Evolutionary conservation across 2,888 invertebrate genomes (phyloP).

Genomic region (Cerastis leucographa): DNA sequence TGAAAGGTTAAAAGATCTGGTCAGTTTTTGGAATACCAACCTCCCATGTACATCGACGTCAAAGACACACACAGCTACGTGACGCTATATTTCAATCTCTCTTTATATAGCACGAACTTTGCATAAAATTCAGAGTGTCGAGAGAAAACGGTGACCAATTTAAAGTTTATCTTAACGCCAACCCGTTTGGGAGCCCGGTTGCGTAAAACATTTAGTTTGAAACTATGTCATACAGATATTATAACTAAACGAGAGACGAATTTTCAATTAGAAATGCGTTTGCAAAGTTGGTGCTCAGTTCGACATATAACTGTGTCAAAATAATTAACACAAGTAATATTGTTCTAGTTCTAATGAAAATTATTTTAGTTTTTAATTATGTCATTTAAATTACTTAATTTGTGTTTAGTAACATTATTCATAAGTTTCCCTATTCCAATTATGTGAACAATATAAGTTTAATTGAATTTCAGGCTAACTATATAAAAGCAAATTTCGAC

Average conservation of each 20-base stretch:
- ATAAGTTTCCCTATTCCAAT: neutral
- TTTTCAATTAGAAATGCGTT: conserved; percentile 52
- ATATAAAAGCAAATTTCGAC: no score
- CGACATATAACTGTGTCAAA: conserved; percentile 13
- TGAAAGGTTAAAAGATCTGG: neutral
- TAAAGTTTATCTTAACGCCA: conserved; percentile 72
- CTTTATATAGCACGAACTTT: conserved; percentile 55
- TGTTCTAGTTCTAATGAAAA: neutral
- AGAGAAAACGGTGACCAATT: conserved; percentile 74
- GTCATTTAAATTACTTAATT: no score
- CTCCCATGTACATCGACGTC: neutral
- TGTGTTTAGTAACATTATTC: no score
- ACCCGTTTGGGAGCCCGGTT: conserved; percentile 53
- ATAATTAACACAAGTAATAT: conserved; percentile 34
- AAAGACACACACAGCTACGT: conserved; percentile 23
- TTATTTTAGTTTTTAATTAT: no score
- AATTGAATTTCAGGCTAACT: no score
- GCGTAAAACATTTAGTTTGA: conserved; percentile 62
- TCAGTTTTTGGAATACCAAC: neutral
- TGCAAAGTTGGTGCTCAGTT: conserved; percentile 41
- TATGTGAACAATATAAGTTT: neutral
- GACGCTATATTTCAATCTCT: conserved; percentile 42
- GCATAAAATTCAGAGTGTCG: conserved; percentile 40
- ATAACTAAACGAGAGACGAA: conserved; percentile 50
- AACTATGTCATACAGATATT: conserved; percentile 49